Evolutionary conservation across 2,797 vertebrate species (phyloP).

Genomic region (Ammospiza maritima): DNA sequence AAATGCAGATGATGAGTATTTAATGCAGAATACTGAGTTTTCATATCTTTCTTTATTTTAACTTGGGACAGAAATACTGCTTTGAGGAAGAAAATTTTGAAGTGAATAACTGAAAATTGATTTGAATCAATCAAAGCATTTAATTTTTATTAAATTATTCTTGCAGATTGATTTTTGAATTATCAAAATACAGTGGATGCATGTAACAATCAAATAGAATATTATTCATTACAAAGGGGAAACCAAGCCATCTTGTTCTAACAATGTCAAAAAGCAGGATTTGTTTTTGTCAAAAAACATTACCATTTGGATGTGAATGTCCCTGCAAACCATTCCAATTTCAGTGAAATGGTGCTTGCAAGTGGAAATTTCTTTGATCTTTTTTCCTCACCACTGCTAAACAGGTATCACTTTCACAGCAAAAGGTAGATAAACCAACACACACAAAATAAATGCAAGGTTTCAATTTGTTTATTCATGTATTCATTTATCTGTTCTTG

Average conservation of each 20-base stretch:
- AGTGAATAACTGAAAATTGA: neutral
- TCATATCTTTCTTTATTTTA: neutral
- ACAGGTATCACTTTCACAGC: neutral
- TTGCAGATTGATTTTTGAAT: neutral
- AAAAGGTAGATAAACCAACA: neutral
- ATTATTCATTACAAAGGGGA: neutral
- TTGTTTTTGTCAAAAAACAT: neutral
- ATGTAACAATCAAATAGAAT: neutral
- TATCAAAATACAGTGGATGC: neutral
- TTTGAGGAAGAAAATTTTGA: neutral
- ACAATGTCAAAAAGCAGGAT: neutral
- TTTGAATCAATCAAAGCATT: neutral
- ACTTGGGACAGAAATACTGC: neutral
- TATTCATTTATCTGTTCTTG: neutral
- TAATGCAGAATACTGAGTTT: neutral
- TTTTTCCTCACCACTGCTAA: neutral
- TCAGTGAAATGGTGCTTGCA: neutral
- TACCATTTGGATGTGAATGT: neutral
- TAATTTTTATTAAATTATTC: neutral
- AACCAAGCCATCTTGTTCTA: neutral
- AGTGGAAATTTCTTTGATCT: neutral
- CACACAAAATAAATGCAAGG: neutral
- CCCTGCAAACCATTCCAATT: neutral
- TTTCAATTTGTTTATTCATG: neutral
- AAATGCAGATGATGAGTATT: neutral